Evolutionary conservation across 1,140 invertebrate genomes (phyloP).

Genomic region (Hylaeus volcanicus): DNA sequence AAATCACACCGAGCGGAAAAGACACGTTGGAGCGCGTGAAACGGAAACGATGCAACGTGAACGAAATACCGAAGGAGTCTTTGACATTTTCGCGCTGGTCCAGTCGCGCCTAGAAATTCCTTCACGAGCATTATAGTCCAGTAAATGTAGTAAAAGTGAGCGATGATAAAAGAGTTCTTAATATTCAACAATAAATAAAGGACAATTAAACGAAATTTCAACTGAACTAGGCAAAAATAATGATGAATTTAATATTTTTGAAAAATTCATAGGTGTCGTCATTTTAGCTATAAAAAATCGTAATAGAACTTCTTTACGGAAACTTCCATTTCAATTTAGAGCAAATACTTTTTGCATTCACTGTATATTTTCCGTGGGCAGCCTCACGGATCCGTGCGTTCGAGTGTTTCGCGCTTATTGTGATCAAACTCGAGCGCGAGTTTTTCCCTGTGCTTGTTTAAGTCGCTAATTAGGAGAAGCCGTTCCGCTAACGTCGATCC

Average conservation of each 20-base stretch:
- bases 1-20: not conserved
- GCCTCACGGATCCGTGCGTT: not conserved
- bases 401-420: conserved; percentile 7
- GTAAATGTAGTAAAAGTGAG: too few relatives aligned
- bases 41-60: not conserved
- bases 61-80: not conserved
- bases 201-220: too few relatives aligned
- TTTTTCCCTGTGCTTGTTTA: conserved; percentile 12
- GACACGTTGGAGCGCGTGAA: not conserved
- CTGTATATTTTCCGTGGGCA: not conserved
- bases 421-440: not conserved
- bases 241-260: too few relatives aligned
- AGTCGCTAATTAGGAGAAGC: conserved; percentile 35
- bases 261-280: too few relatives aligned
- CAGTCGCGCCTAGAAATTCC: not conserved
- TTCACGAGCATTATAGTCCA: not conserved
- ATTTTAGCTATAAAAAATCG: too few relatives aligned
- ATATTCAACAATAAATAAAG: too few relatives aligned
- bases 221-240: too few relatives aligned
- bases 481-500: not conserved
- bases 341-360: too few relatives aligned
- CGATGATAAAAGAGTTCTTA: too few relatives aligned
- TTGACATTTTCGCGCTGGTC: too few relatives aligned
- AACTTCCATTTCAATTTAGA: too few relatives aligned
- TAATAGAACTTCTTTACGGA: too few relatives aligned